These are phyloP conservation scores for Glyptemys insculpta DNA, from an alignment of 2,797 vertebrate genomes.

Conservation along the genomic window DNA sequence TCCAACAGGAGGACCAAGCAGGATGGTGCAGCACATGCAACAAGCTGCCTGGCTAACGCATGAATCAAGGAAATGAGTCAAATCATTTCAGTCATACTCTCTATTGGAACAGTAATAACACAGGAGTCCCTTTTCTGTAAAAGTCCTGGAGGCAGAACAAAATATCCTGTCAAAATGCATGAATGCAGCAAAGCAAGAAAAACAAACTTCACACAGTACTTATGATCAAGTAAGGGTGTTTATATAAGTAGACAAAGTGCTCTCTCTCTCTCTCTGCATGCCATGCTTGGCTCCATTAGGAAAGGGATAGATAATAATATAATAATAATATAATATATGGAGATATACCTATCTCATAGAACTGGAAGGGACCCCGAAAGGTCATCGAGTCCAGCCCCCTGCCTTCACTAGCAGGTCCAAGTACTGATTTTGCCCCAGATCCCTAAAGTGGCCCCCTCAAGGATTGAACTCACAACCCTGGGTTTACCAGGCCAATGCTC, in stretches of 20 bases:
- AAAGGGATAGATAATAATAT: not conserved
- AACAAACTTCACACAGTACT: constrained; percentile 41
- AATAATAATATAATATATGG: too few species aligned
- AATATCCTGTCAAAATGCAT: constrained; percentile 74
- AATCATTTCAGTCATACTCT: constrained; percentile 61
- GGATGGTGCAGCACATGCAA: constrained; percentile 33
- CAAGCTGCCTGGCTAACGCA: constrained; percentile 70
- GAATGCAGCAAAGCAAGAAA: constrained; percentile 65
- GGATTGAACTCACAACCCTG: too few species aligned
- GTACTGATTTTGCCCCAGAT: too few species aligned
- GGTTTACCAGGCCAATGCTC: too few species aligned
- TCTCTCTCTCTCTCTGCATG: not conserved
- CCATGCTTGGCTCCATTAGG: not conserved
- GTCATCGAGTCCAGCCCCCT: too few species aligned
- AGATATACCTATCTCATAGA: too few species aligned
- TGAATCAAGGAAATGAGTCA: constrained; percentile 65
- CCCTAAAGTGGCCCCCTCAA: too few species aligned
- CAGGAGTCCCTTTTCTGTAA: constrained; percentile 60
- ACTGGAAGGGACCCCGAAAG: too few species aligned
- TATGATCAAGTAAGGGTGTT: constrained; percentile 43
- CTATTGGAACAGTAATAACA: constrained; percentile 64
- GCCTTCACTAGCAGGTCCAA: too few species aligned
- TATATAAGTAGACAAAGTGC: constrained; percentile 25
- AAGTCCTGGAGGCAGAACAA: constrained; percentile 67
- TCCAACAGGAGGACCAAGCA: constrained; percentile 60